Percentiles rank a stretch among this genome's conserved stretches.
phyloP scores from a whole-genome alignment of 2,888 invertebrate genomes.

The Torymus texanus region DNA sequence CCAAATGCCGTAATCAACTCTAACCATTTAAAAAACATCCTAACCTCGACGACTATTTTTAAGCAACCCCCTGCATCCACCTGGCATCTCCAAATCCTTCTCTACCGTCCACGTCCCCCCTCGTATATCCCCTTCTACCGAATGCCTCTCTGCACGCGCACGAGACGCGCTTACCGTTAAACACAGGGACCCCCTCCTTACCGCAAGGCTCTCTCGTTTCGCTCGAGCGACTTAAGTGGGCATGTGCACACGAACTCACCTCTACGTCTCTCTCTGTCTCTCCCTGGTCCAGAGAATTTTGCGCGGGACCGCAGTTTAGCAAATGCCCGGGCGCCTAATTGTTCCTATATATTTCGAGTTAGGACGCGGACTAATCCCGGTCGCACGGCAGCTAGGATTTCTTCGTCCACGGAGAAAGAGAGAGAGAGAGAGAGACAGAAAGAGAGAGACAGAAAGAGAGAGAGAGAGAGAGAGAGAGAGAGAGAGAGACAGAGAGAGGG shows the following conservation, averaged over 20 bases:
- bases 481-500: not conserved
- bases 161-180: too few species aligned
- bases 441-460: not conserved
- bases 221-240: slow-evolving; percentile 13
- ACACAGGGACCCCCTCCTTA: too few species aligned
- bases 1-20: too few species aligned
- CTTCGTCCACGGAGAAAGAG: slow-evolving; percentile 1
- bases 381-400: slow-evolving; percentile 3
- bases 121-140: not conserved
- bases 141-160: not conserved
- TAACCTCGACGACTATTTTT: too few species aligned
- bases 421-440: not conserved
- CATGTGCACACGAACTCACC: not conserved
- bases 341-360: slow-evolving; percentile 52
- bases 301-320: slow-evolving; percentile 40
- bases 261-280: too few species aligned
- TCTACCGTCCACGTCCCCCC: not conserved
- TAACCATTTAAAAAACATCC: too few species aligned
- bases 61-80: too few species aligned
- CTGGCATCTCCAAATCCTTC: not conserved
- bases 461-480: not conserved
- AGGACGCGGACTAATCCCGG: slow-evolving; percentile 2
- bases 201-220: slow-evolving; percentile 25
- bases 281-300: too few species aligned
- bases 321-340: slow-evolving; percentile 47